These are phyloP conservation scores for Climacteris rufus DNA, from an alignment of 2,113 vertebrate genomes.

Conservation along the genomic window DNA sequence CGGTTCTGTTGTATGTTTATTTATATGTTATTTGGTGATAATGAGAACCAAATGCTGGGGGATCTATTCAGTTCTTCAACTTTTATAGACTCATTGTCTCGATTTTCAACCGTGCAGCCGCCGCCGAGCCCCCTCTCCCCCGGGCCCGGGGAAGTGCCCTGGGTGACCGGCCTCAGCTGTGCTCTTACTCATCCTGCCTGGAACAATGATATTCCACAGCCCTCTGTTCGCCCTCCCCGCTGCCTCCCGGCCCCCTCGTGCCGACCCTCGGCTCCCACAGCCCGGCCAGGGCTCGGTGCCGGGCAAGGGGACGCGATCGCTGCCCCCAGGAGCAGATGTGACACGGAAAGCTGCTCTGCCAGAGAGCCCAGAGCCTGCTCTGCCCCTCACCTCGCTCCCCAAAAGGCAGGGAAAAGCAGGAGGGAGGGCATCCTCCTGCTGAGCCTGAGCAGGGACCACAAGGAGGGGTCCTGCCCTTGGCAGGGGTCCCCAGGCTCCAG, in stretches of 20 bases:
- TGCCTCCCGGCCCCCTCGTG: not conserved
- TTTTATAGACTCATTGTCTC: constrained; percentile 64
- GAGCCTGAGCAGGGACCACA: fast-evolving
- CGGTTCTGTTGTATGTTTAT: constrained; percentile 53
- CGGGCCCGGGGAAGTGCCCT: not conserved
- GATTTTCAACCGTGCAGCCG: constrained; percentile 15
- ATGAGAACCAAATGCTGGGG: constrained; percentile 40
- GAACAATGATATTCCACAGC: constrained; percentile 44
- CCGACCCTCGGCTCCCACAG: not conserved
- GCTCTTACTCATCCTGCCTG: constrained; percentile 61
- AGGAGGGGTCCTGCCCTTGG: fast-evolving
- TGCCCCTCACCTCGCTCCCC: not conserved
- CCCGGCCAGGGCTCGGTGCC: not conserved
- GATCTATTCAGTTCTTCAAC: constrained; percentile 54
- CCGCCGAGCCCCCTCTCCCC: constrained; percentile 21
- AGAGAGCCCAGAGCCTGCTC: not conserved
- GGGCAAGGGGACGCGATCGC: not conserved
- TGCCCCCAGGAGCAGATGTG: not conserved
- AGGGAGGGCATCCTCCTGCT: not conserved
- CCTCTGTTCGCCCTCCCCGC: not conserved
- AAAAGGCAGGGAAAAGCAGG: not conserved
- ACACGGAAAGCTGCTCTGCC: not conserved
- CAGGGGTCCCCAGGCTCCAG: not conserved
- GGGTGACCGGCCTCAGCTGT: constrained; percentile 28
- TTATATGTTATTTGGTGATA: constrained; percentile 62